Evolutionary conservation across 2,888 invertebrate genomes (phyloP), one percentile per base, ranked within the genome.

Genomic region (Chymomyza procnemis): DNA sequence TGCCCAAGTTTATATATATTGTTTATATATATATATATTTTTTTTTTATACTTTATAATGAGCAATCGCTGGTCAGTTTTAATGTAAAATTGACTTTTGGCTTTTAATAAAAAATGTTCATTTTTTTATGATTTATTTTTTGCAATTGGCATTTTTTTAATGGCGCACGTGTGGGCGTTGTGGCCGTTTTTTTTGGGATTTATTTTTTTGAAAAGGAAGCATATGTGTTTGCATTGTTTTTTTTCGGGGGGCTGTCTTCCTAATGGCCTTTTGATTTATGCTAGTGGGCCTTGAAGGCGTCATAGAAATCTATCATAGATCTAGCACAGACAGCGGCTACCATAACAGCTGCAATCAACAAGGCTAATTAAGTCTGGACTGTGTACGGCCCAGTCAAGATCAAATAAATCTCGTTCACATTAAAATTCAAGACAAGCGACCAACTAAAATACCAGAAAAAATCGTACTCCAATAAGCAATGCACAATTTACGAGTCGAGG

Each of bases 251-350:
- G 3, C 34, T 65, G 65, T 21, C 57, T 52, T 62, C 57, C 70
- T 79, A 81, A 87, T 81, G 87, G 63, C 80, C 77, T 82, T 87
- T 85, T 87, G 80, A 81, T 82, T 87, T 85, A 82, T 87, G 81
- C 72, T 64, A 67, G 34, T 12, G 34, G 75, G 57, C 85, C 85
- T 81, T 81, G 85, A 79, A 9, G 34, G 67, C 50, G 19, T 50
- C 50, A 41, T 12, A 41, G 34, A 41, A 41, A 41, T 41, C 34
- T 9, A 41, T 41, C 34, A 41, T 41, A 41, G 34, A 41, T 41
- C 34, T 41, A 41, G 34, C 34, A 41, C 34, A 41, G 34, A 34
- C 34, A 34, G 12, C 34, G 6, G 26, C 26, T 26, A 2, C n/a
- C n/a, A n/a, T n/a, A n/a, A n/a, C 2, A 48, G 48, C 18, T 48